Conservation (phyloP, 2,797 vertebrate genomes). For the Varecia variegata region DNA sequence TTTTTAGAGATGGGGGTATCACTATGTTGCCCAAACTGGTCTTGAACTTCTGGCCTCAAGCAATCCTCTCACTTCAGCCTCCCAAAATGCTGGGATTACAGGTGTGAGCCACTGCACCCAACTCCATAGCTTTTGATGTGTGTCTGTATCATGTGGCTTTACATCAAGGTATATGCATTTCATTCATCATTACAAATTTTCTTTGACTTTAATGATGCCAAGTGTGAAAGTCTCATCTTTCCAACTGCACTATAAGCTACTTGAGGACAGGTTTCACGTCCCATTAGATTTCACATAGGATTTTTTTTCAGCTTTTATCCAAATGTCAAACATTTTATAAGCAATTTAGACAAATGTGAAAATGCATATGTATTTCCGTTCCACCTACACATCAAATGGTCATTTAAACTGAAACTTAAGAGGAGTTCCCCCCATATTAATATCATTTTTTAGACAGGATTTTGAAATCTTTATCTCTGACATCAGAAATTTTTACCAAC, state of each 20-base stretch:
- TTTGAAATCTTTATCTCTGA: slow-evolving; percentile 21
- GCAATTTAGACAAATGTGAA: slow-evolving; percentile 25
- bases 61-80: not conserved
- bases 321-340: slow-evolving; percentile 13
- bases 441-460: not conserved
- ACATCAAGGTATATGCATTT: not conserved
- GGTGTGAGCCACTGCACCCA: not conserved
- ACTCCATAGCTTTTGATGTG: not conserved
- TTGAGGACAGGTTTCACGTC: not conserved
- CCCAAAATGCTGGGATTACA: not conserved
- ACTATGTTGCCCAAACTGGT: not conserved
- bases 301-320: slow-evolving; percentile 23
- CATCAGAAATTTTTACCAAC: slow-evolving; percentile 27
- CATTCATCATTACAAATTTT: not conserved
- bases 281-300: not conserved
- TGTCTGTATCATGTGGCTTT: not conserved
- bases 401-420: slow-evolving; percentile 15
- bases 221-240: not conserved
- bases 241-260: not conserved
- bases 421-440: not conserved
- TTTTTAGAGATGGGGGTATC: not conserved
- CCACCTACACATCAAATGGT: slow-evolving; percentile 16
- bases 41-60: not conserved
- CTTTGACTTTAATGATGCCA: not conserved
- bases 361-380: not conserved